Evolutionary conservation across 2,797 vertebrate species (phyloP), one percentile per base, ranked within the genome.

Genomic region (Propithecus perrieri): DNA sequence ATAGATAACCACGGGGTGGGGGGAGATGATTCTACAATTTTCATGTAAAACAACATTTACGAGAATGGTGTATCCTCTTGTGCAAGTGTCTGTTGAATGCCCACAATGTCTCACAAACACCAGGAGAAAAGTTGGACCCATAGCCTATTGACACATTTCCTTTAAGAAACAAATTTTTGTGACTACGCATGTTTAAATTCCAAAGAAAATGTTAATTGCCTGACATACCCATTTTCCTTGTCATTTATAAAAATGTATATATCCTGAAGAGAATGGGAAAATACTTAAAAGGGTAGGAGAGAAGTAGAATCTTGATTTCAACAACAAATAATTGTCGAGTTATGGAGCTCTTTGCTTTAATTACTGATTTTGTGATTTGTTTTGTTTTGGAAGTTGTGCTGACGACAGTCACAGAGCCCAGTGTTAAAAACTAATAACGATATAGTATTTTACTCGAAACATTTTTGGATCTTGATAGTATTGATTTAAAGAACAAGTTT

Each of bases 361-460:
- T 98, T 98, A 98, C 97, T 98, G 97, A 96, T 98, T 98, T 98
- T 97, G 96, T 98, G 89, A 93, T 97, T 98, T 97, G 75, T 96
- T 97, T 97, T 94, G 95, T 96, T 97, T 97, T 94, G 95, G 92
- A 98, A 98, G 97, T 95, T 96, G 94, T 93, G 97, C 97, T 97
- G 98, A 96, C 96, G 72, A 97, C 97, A 98, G 95, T 98, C 98
- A 97, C 65, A 86, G 94, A 93, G 83, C 76, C 95, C 61, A 95
- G 85, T 91, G 97, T 97, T 97, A 95, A 98, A 97, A 98, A 98
- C 96, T 98, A 98, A 98, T 98, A 98, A 98, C 95, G 97, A 98
- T 98, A 98, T 97, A 98, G 97, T 97, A 97, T 98, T 98, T 98
- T 97, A 98, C 98, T 98, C 97, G 63, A 92, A 97, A 95, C 97